phyloP scores from a whole-genome alignment of 2,113 vertebrate genomes.

The Struthio camelus region DNA sequence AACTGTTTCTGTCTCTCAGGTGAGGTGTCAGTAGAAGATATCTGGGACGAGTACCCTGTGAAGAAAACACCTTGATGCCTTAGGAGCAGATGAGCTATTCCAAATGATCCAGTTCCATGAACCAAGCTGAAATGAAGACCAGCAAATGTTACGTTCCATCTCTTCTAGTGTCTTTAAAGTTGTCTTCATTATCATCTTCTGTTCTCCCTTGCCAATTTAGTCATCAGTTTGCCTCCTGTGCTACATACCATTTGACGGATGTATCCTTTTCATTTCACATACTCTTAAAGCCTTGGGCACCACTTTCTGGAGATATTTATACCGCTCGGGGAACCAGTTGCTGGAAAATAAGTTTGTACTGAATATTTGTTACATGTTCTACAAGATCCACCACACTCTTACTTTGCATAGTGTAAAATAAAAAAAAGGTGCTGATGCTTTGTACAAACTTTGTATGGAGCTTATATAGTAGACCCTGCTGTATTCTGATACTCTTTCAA shows the following conservation, averaged over 20 bases:
- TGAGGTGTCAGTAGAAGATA: constrained; percentile 5
- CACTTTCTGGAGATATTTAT: constrained; percentile 52
- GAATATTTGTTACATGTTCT: constrained; percentile 61
- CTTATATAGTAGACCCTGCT: background rate
- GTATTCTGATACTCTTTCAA: background rate
- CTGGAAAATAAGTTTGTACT: constrained; percentile 62
- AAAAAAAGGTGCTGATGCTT: background rate
- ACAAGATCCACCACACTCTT: constrained; percentile 45
- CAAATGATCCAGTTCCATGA: background rate
- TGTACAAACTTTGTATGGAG: constrained; percentile 35
- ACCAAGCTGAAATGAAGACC: constrained; percentile 19
- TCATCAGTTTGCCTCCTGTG: constrained; percentile 40
- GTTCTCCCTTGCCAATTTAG: constrained; percentile 42
- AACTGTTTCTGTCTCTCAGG: constrained; percentile 26
- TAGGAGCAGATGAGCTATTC: background rate
- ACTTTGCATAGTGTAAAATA: constrained; percentile 28
- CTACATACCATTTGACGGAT: constrained; percentile 41
- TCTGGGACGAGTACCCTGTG: background rate
- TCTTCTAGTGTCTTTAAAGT: constrained; percentile 47
- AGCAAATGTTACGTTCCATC: constrained; percentile 34
- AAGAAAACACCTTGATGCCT: constrained; percentile 36
- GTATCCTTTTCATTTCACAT: constrained; percentile 65
- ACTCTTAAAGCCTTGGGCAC: constrained; percentile 48
- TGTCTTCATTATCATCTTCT: constrained; percentile 47
- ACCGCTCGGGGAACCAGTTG: constrained; percentile 33